A percentile compares a stretch with the other conserved stretches of the same genome.
These are phyloP conservation scores for Electrophaes corylata DNA, from an alignment of 2,888 invertebrate species.

Conservation along the genomic window DNA sequence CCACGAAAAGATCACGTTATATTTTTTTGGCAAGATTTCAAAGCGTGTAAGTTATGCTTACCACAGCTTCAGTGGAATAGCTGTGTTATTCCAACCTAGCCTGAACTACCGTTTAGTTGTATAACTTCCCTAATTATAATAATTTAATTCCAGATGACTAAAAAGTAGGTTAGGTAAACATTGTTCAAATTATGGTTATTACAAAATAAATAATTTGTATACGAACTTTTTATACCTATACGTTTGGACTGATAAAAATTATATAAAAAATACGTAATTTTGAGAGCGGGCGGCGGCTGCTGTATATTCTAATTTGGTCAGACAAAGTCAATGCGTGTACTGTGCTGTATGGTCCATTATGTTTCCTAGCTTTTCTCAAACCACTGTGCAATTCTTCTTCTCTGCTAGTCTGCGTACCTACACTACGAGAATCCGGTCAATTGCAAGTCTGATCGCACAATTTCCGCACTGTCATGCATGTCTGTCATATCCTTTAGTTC, in stretches of 20 bases:
- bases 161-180: too few relatives aligned
- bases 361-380: background rate
- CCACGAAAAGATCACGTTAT: slow-evolving; percentile 22
- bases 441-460: slow-evolving; percentile 23
- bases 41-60: slow-evolving; percentile 9
- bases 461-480: slow-evolving; percentile 21
- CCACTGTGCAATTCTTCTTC: slow-evolving; percentile 10
- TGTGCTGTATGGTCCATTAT: background rate
- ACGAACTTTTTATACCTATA: too few relatives aligned
- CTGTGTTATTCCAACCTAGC: background rate
- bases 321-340: too few relatives aligned
- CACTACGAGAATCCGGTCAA: slow-evolving; percentile 25
- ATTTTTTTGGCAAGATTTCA: slow-evolving; percentile 28
- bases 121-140: too few relatives aligned
- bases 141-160: too few relatives aligned
- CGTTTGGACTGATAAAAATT: too few relatives aligned
- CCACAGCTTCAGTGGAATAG: slow-evolving; percentile 10
- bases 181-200: too few relatives aligned
- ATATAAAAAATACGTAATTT: too few relatives aligned
- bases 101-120: too few relatives aligned
- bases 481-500: slow-evolving; percentile 22
- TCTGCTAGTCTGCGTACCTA: slow-evolving; percentile 2
- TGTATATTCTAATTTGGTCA: too few relatives aligned
- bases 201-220: too few relatives aligned
- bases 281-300: too few relatives aligned